Evolutionary conservation across 2,797 vertebrate species (phyloP).

Genomic region (Prionace glauca): DNA sequence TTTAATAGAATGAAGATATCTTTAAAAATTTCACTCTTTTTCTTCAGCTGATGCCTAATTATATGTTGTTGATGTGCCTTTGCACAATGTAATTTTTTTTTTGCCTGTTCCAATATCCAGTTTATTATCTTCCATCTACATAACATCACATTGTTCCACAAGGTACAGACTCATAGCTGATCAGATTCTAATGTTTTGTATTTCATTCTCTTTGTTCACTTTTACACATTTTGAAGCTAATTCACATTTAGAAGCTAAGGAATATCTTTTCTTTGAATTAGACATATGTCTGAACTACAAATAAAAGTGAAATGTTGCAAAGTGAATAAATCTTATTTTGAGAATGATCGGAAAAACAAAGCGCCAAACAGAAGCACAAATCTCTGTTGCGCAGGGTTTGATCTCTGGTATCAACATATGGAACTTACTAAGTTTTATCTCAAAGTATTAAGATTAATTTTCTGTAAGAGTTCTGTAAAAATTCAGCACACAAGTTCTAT

Average conservation of each 20-base stretch:
- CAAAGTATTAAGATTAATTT: background rate
- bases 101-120: background rate
- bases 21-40: background rate
- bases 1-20: background rate
- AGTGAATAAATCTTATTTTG: background rate
- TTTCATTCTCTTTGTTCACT: background rate
- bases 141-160: background rate
- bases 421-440: background rate
- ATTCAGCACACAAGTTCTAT: background rate
- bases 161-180: background rate
- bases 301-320: background rate
- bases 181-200: background rate
- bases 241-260: background rate
- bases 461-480: background rate
- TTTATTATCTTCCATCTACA: background rate
- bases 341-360: background rate
- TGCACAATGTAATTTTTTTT: background rate
- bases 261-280: background rate
- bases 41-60: background rate
- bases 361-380: background rate
- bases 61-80: background rate
- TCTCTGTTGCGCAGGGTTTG: background rate
- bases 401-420: background rate
- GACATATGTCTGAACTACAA: background rate
- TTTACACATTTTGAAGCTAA: background rate